Conservation (phyloP, 2,888 invertebrate genomes). For the Siphlonurus alternatus region DNA sequence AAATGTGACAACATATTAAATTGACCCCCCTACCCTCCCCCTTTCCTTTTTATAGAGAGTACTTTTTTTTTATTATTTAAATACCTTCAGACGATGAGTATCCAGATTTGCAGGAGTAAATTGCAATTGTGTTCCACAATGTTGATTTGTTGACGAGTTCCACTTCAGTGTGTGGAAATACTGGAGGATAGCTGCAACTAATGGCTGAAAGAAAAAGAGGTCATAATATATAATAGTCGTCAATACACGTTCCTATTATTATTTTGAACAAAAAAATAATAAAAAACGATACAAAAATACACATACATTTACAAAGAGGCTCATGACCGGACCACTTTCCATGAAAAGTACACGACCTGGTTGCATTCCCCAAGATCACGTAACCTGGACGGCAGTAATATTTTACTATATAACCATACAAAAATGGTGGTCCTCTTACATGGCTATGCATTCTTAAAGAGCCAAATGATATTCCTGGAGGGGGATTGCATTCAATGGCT, state of each 20-base stretch:
- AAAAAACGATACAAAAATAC: too few relatives aligned
- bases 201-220: constrained; percentile 12
- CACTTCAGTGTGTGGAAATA: constrained; percentile 14
- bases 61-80: too few relatives aligned
- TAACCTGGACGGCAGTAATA: constrained; percentile 16
- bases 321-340: constrained; percentile 11
- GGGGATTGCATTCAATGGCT: constrained; percentile 16
- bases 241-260: not conserved
- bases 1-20: too few relatives aligned
- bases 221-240: not conserved
- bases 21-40: too few relatives aligned
- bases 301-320: constrained; percentile 10
- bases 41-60: too few relatives aligned
- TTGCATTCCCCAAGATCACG: constrained; percentile 12
- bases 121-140: constrained; percentile 15
- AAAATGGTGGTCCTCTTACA: constrained; percentile 14
- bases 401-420: constrained; percentile 14
- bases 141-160: constrained; percentile 17
- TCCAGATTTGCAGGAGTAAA: constrained; percentile 16
- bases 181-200: constrained; percentile 16
- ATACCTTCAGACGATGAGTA: constrained; percentile 11
- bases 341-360: constrained; percentile 10
- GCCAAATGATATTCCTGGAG: constrained; percentile 13
- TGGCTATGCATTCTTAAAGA: constrained; percentile 13
- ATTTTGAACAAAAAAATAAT: too few relatives aligned